phyloP scores from a whole-genome alignment of 2,888 invertebrate genomes.

The Microplitis manilae region DNA sequence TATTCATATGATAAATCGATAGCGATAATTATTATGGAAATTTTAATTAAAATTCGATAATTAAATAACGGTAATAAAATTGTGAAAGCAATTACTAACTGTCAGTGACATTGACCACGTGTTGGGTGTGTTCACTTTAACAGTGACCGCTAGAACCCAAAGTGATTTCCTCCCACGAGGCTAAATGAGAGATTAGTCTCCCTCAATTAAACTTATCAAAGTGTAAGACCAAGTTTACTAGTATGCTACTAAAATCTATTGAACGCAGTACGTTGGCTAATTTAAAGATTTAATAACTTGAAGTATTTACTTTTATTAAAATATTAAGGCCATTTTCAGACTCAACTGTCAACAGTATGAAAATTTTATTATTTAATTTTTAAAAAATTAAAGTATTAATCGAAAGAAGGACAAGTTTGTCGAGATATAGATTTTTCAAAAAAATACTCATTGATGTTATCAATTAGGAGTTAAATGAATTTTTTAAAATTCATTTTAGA shows the following conservation, averaged over 20 bases:
- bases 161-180: slow-evolving; percentile 4
- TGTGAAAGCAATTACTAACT: slow-evolving; percentile 5
- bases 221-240: slow-evolving; percentile 20
- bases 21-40: not conserved
- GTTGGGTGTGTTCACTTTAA: not conserved
- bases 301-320: not conserved
- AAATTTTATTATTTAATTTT: too few species aligned
- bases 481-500: too few species aligned
- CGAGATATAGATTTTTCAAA: too few species aligned
- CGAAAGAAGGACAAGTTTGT: too few species aligned
- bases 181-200: slow-evolving; percentile 37
- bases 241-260: slow-evolving; percentile 15
- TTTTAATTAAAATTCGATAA: not conserved
- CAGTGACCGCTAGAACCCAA: not conserved
- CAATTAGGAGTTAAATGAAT: too few species aligned
- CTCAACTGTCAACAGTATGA: too few species aligned
- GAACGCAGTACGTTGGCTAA: slow-evolving; percentile 4
- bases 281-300: not conserved
- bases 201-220: slow-evolving; percentile 34
- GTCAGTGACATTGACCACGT: slow-evolving; percentile 9
- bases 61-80: not conserved
- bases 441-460: too few species aligned
- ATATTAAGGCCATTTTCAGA: too few species aligned
- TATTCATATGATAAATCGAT: not conserved
- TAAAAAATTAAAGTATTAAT: too few species aligned